Evolutionary conservation across 2,113 vertebrate species (phyloP).

Genomic region (Melierax canorus): DNA sequence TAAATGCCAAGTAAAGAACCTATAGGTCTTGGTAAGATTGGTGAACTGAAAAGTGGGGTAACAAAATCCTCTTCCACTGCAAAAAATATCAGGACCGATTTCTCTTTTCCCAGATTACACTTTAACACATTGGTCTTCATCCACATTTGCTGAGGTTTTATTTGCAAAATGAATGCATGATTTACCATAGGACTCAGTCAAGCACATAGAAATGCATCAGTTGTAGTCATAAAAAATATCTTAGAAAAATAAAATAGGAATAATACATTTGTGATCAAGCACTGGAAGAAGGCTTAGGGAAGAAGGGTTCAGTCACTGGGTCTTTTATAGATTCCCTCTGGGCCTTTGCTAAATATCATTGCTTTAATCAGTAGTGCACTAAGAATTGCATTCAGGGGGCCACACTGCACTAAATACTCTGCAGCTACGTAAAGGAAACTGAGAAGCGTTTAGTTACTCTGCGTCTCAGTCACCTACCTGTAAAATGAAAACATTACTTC

Average conservation of each 20-base stretch:
- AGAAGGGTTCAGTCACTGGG: neutral
- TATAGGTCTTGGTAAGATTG: neutral
- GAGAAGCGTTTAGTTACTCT: neutral
- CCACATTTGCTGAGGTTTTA: neutral
- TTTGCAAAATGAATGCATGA: neutral
- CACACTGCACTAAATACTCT: neutral
- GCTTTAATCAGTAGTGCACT: neutral
- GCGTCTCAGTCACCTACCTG: neutral
- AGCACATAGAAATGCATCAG: neutral
- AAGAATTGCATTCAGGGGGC: neutral
- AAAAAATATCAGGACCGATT: neutral
- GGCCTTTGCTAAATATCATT: neutral
- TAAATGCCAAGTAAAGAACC: neutral
- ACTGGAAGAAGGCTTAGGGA: neutral
- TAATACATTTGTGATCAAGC: neutral
- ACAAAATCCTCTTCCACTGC: neutral
- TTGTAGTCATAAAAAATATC: neutral
- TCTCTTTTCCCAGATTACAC: neutral
- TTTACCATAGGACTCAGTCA: neutral
- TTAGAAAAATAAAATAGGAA: neutral
- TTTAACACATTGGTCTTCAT: neutral
- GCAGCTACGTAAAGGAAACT: neutral
- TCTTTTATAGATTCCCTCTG: neutral
- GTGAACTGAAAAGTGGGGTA: neutral
- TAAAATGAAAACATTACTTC: neutral